These are phyloP conservation scores for Oscheius sp. DNA, from an alignment of 2,888 invertebrate genomes.

Conservation along the genomic window DNA sequence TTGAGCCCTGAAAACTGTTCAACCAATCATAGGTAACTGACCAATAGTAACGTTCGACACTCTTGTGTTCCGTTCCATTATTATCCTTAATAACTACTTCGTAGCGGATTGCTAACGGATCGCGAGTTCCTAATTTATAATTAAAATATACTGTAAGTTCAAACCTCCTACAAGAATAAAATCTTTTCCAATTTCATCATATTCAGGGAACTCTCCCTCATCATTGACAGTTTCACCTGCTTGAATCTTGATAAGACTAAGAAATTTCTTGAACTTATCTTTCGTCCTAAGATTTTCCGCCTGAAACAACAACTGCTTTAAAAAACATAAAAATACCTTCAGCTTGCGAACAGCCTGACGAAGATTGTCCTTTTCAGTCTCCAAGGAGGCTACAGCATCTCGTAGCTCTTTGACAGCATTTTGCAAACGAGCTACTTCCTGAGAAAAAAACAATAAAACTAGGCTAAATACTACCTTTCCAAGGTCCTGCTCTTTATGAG, in stretches of 20 bases:
- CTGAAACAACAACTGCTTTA: conserved; percentile 33
- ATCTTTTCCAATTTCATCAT: conserved; percentile 60
- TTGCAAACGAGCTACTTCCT: not conserved
- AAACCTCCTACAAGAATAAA: conserved; percentile 65
- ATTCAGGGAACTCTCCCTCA: conserved; percentile 46
- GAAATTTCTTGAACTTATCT: conserved; percentile 51
- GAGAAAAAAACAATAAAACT: not conserved
- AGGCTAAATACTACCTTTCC: conserved; percentile 5
- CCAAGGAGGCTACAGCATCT: conserved; percentile 51
- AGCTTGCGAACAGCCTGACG: conserved; percentile 64
- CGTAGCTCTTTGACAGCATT: conserved; percentile 3
- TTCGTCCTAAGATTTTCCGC: conserved; percentile 61
- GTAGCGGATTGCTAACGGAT: conserved; percentile 52
- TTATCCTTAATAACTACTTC: conserved; percentile 52
- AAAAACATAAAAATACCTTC: conserved; percentile 44
- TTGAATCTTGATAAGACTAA: conserved; percentile 33
- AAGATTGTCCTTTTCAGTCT: conserved; percentile 63
- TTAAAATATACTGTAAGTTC: too few relatives aligned
- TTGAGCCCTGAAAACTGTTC: conserved; percentile 47
- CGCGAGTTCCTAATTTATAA: conserved; percentile 46
- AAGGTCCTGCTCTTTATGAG: too few relatives aligned
- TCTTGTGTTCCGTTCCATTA: conserved; percentile 55
- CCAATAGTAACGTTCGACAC: conserved; percentile 64
- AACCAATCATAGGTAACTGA: not conserved
- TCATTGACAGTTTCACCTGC: conserved; percentile 25